These are phyloP conservation scores for Petaurus breviceps DNA, from an alignment of 2,113 vertebrate species.

Conservation along the genomic window DNA sequence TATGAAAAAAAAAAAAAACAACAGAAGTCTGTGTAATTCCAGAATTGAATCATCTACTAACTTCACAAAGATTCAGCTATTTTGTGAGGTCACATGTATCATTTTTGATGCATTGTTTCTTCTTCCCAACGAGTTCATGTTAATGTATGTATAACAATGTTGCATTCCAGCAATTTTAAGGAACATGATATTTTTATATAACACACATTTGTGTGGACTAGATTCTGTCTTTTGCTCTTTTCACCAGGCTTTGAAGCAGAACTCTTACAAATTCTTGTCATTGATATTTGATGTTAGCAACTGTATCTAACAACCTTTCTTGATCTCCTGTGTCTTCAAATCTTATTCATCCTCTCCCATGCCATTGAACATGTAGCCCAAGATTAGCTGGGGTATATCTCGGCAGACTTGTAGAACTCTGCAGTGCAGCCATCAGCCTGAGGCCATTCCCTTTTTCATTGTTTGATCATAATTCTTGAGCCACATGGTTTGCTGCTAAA, in stretches of 20 bases:
- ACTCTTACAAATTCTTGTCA: neutral
- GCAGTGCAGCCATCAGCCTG: neutral
- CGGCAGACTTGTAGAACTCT: neutral
- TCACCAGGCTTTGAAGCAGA: neutral
- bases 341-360: neutral
- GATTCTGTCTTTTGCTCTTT: neutral
- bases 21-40: neutral
- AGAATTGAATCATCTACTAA: neutral
- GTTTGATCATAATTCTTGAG: neutral
- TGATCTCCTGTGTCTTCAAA: neutral
- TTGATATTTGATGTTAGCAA: neutral
- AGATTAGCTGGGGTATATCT: neutral
- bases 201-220: neutral
- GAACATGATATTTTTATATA: neutral
- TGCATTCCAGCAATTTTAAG: too few species aligned
- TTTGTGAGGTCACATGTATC: neutral
- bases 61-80: neutral
- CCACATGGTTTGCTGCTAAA: neutral
- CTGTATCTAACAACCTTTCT: neutral
- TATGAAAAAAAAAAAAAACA: neutral
- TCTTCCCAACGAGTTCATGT: too few species aligned
- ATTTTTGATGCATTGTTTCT: too few species aligned
- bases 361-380: neutral
- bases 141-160: too few species aligned
- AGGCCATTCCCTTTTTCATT: neutral